Evolutionary conservation across 1,140 invertebrate genomes (phyloP), one percentile per base, ranked within the genome.

Genomic region (Nomia melanderi): DNA sequence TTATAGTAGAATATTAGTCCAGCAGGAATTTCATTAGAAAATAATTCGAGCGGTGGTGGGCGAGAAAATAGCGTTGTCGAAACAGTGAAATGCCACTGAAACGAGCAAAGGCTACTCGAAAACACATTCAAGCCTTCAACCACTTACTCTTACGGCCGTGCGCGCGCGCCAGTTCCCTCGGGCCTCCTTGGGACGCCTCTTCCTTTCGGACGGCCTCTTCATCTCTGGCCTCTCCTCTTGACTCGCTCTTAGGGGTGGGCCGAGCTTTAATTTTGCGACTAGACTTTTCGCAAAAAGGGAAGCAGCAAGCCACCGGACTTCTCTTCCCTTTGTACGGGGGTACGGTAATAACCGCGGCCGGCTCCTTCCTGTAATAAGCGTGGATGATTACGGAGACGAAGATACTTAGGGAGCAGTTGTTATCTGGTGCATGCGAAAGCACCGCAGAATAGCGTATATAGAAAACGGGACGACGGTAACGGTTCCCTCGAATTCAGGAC

Each of bases 201-300:
- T 54, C 39, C 27, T 36, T 53, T 47, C 33, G 27, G 33, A n/a
- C 56, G 4, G 50, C 41, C 64, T 50, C 71, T 53, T 57, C 56
- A 20, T 47, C 47, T 41, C 31, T 66, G 39, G 29, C 39, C 57
- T 53, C 20, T 44, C 31, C 75, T 78, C 67, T 71, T 67, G 64
- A 75, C 56, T 72, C 53, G 27, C 66, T 78, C 62, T 78, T 65
- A 53, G 39, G 36, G 14, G 33, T 12, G 53, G 69, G 11, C 29
- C 23, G 73, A 79, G 76, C 82, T 88, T 87, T 88, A 83, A 88
- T 89, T 88, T 87, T 77, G 79, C 47, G 73, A 64, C 64, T 57
- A 81, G 82, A 77, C 78, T 60, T n/a, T 36, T 65, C 62, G 70
- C 50, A 44, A 72, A 73, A 79, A 82, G 60, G 63, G 66, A 83